These are phyloP conservation scores for Gymnocheta viridis DNA, from an alignment of 2,888 invertebrate genomes.

Conservation along the genomic window DNA sequence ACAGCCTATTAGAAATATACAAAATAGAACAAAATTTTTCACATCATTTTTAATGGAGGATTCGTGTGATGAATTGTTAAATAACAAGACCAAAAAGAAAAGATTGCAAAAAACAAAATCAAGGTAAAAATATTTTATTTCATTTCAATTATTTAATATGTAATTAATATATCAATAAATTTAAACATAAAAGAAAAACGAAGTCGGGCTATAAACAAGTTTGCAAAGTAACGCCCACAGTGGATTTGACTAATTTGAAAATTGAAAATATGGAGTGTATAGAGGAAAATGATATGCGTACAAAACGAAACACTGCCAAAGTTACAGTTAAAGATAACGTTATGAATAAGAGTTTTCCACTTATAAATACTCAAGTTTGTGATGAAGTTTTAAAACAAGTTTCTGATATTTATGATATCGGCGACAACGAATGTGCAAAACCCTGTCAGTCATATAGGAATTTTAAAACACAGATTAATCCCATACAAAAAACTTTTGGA, in stretches of 20 bases:
- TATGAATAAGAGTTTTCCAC: not conserved
- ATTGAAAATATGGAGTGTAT: slow-evolving; percentile 49
- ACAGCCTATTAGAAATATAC: slow-evolving; percentile 21
- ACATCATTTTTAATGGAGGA: not conserved
- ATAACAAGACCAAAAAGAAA: slow-evolving; percentile 1
- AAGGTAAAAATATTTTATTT: slow-evolving; percentile 2
- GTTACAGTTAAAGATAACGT: not conserved
- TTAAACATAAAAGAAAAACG: not conserved
- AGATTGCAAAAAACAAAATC: slow-evolving; percentile 27
- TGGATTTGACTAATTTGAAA: slow-evolving; percentile 66
- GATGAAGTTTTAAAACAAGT: slow-evolving; percentile 8
- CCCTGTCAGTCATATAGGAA: slow-evolving; percentile 66
- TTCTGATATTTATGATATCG: slow-evolving; percentile 48
- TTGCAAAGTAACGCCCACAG: slow-evolving; percentile 70
- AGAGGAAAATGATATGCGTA: not conserved
- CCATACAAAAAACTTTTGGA: not conserved
- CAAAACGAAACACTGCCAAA: not conserved
- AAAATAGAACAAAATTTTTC: slow-evolving; percentile 46
- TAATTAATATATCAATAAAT: not conserved
- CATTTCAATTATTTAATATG: not conserved
- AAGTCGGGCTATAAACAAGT: slow-evolving; percentile 61
- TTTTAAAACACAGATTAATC: slow-evolving; percentile 35
- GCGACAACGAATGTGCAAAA: slow-evolving; percentile 48
- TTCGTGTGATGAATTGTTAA: not conserved
- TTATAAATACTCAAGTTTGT: slow-evolving; percentile 19